Percentiles rank a stretch among this genome's conserved stretches.
Conservation (phyloP, 1,140 invertebrate species). For the Ceratoteleas bidentatus region DNA sequence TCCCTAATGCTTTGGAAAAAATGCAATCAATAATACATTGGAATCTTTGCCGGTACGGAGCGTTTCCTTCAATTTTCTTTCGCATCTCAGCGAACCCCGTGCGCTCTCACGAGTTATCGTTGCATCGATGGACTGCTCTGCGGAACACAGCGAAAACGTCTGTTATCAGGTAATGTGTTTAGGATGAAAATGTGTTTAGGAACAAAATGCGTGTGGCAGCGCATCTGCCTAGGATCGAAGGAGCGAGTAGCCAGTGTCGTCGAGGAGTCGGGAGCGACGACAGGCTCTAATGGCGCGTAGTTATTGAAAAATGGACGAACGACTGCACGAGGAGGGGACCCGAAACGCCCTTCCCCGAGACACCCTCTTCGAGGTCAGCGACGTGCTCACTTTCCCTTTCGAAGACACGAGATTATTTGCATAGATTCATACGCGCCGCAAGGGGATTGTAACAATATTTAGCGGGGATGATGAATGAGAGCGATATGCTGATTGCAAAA, state of each 20-base stretch:
- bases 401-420: constrained; percentile 37
- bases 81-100: neutral
- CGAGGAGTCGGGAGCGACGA: constrained; percentile 24
- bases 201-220: constrained; percentile 11
- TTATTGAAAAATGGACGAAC: constrained; percentile 67
- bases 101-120: neutral
- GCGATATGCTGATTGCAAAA: constrained; percentile 39
- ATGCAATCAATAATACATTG: too few relatives aligned
- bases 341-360: constrained; percentile 55
- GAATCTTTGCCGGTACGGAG: neutral
- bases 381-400: constrained; percentile 56
- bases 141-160: constrained; percentile 5
- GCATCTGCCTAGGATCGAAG: constrained; percentile 16
- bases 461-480: constrained; percentile 27
- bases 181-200: constrained; percentile 13
- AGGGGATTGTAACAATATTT: constrained; percentile 31
- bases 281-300: constrained; percentile 59
- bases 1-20: neutral
- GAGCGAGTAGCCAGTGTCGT: constrained; percentile 21
- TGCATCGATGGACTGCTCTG: constrained; percentile 1
- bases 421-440: constrained; percentile 26
- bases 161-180: constrained; percentile 30
- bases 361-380: constrained; percentile 58
- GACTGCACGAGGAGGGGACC: constrained; percentile 49
- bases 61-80: neutral